These are phyloP conservation scores for Copsychus sechellarum DNA, from an alignment of 2,113 vertebrate genomes.

Conservation along the genomic window DNA sequence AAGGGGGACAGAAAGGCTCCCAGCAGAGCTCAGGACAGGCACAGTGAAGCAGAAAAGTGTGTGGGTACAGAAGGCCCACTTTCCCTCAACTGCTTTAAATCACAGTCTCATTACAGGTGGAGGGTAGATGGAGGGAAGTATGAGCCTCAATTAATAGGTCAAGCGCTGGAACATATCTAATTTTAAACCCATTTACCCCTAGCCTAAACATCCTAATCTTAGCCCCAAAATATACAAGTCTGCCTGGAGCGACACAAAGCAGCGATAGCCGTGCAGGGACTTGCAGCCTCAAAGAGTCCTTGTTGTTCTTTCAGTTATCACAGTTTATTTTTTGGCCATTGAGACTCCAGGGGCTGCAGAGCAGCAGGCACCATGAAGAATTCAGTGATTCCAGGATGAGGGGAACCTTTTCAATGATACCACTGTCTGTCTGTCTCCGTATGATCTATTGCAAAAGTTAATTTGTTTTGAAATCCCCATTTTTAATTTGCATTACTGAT, in stretches of 20 bases:
- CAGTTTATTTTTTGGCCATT: not conserved
- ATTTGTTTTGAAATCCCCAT: constrained; percentile 15
- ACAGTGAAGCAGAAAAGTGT: not conserved
- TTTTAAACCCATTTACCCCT: not conserved
- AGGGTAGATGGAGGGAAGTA: not conserved
- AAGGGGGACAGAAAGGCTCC: not conserved
- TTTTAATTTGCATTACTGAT: constrained; percentile 4
- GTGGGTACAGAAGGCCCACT: not conserved
- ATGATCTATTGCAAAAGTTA: not conserved
- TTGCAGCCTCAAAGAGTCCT: not conserved
- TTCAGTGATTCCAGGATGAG: not conserved
- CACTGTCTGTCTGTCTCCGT: not conserved
- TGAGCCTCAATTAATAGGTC: not conserved
- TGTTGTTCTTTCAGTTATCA: not conserved
- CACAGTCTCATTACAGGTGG: not conserved
- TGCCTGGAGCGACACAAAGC: not conserved
- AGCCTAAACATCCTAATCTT: constrained; percentile 52
- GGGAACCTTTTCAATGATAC: not conserved
- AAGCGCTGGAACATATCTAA: not conserved
- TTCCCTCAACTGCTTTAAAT: not conserved
- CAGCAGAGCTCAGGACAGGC: not conserved
- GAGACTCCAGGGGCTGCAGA: not conserved
- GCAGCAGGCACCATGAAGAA: not conserved
- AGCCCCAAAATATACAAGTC: not conserved
- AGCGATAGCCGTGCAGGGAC: accelerated